These are phyloP conservation scores for Sinocyclocheilus grahami DNA, from an alignment of 2,113 vertebrate genomes.

Conservation along the genomic window DNA sequence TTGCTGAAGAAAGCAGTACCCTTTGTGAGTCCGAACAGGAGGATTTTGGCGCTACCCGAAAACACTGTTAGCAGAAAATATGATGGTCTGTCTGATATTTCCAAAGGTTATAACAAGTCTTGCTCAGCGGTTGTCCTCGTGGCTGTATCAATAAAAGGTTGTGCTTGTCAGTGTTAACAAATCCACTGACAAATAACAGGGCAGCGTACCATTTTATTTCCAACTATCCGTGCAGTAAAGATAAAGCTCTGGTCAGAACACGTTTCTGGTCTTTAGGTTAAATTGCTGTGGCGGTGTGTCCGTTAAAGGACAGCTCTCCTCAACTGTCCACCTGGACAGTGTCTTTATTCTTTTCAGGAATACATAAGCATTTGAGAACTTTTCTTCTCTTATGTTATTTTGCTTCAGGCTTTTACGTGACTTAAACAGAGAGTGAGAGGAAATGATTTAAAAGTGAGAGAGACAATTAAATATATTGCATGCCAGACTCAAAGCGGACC, in stretches of 20 bases:
- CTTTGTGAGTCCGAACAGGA: not conserved
- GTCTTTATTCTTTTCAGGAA: not conserved
- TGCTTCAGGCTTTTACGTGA: not conserved
- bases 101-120: conserved; percentile 76
- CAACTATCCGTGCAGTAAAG: conserved; percentile 68
- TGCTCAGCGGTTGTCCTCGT: conserved; percentile 73
- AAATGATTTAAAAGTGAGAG: not conserved
- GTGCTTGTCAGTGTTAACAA: conserved; percentile 77
- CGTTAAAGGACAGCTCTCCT: conserved; percentile 65
- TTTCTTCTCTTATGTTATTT: not conserved
- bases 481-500: not conserved
- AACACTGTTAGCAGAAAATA: conserved; percentile 5
- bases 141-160: conserved; percentile 73
- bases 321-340: conserved; percentile 52
- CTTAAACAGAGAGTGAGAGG: not conserved
- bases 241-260: conserved; percentile 67
- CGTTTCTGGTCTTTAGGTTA: conserved; percentile 66
- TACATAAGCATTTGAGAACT: not conserved
- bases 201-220: conserved; percentile 75
- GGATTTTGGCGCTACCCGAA: not conserved
- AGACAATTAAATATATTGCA: not conserved
- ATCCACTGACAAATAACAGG: conserved; percentile 74
- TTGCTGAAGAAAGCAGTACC: not conserved
- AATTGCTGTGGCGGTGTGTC: conserved; percentile 64
- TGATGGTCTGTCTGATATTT: conserved; percentile 71